Conservation (phyloP, 2,888 invertebrate species). For the Euzophera pinguis region DNA sequence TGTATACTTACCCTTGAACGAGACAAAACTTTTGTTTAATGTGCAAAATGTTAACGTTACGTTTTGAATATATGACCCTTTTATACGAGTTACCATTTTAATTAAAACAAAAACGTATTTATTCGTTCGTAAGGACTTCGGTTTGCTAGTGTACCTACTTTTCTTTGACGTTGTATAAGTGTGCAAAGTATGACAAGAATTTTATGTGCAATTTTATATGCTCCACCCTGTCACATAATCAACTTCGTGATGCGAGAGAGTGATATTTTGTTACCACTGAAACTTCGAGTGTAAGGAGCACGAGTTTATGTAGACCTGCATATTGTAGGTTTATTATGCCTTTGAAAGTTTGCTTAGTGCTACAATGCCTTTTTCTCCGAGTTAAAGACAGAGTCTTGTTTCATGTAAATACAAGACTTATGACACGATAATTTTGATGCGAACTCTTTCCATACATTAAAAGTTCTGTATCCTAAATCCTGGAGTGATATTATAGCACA, state of each 20-base stretch:
- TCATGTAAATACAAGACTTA: not conserved
- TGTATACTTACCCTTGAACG: conserved; percentile 46
- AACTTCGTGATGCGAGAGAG: conserved; percentile 61
- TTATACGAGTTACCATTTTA: conserved; percentile 47
- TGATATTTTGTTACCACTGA: conserved; percentile 57
- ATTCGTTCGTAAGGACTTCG: conserved; percentile 59
- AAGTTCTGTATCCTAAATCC: conserved; percentile 33
- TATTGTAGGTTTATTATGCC: conserved; percentile 62
- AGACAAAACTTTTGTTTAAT: conserved; percentile 46
- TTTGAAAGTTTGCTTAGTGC: conserved; percentile 41
- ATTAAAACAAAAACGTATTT: conserved; percentile 40
- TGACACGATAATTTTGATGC: not conserved
- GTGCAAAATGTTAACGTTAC: conserved; percentile 43
- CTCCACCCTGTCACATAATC: conserved; percentile 47
- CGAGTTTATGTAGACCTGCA: conserved; percentile 64
- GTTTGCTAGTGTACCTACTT: conserved; percentile 70
- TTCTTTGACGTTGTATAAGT: conserved; percentile 66
- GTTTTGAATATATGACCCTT: conserved; percentile 41
- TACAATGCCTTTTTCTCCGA: conserved; percentile 15
- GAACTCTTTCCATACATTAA: conserved; percentile 24
- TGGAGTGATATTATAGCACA: conserved; percentile 48
- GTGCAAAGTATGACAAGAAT: conserved; percentile 55
- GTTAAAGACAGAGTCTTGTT: not conserved
- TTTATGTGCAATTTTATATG: conserved; percentile 46
- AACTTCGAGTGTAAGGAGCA: conserved; percentile 56